Base-by-base conservation (phyloP, 2,888 invertebrate genomes). In the Lamellibrachia satsuma region DNA sequence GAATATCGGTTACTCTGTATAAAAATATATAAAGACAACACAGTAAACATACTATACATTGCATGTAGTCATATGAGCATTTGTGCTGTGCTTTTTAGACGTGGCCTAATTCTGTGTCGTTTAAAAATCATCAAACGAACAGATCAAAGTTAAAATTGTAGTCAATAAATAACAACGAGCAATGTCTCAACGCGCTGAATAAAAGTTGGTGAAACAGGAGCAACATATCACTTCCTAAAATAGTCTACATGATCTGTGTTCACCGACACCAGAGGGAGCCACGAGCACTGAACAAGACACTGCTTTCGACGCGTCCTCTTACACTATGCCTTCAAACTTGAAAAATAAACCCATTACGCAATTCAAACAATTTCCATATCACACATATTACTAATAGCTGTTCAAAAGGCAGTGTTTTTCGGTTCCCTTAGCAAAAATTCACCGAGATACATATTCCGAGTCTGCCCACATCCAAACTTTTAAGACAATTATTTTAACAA, bases 1-100 rank as follows among this genome's bases (percentile, higher is more conserved):
- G 75, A 15, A 15, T 75, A 75, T 75, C 75, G 6, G 75, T 75
- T 22, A 75, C 75, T 75, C 75, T 75, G 75, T 75, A 75, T 75
- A 75, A 75, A 75, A 75, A 75, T 75, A 75, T 75, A 75, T 75
- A 75, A 75, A 75, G 75, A 75, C 75, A 75, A 75, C 75, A 75
- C 75, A 75, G n/a, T 75, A 75, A 75, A 75, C 75, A 75, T 75
- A 75, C 75, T 75, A 75, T 75, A 75, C 75, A 75, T 75, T 75
- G 75, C 75, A 75, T 75, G 75, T 75, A 75, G 75, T 75, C 75
- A 75, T 75, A 75, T 75, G 75, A 75, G 75, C 75, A 75, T 75
- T 75, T 22, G 75, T 75, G 75, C 75, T n/a, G 75, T 22, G 22
- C 22, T 75, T 75, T 9, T 75, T 75, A 22, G 75, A 75, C 2